phyloP scores from a whole-genome alignment of 1,140 invertebrate genomes.

The Pseudomyrmex sp. region DNA sequence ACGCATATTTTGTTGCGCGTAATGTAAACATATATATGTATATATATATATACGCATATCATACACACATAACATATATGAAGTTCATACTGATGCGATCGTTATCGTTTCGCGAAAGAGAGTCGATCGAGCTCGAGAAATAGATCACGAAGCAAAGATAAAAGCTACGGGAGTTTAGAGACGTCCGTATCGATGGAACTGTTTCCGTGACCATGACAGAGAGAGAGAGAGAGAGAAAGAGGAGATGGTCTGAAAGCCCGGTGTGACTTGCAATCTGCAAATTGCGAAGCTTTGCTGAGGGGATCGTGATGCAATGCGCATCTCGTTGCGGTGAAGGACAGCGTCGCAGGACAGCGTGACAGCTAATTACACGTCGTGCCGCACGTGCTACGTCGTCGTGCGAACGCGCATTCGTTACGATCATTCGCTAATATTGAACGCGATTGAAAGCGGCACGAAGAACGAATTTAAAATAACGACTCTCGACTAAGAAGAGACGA shows the following conservation, averaged over 20 bases:
- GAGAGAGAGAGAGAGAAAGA: not conserved
- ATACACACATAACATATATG: too few species aligned
- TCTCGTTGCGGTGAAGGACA: not conserved
- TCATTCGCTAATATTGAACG: not conserved
- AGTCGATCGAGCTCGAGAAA: constrained; percentile 30
- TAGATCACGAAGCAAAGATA: constrained; percentile 1
- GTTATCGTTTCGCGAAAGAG: constrained; percentile 29
- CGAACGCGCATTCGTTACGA: not conserved
- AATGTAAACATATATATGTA: too few species aligned
- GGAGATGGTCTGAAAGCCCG: constrained; percentile 34
- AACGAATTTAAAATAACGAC: not conserved
- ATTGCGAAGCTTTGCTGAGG: not conserved
- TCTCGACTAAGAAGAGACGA: not conserved
- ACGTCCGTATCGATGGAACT: constrained; percentile 20
- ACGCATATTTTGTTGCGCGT: not conserved
- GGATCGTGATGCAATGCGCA: constrained; percentile 8
- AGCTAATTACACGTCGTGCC: constrained; percentile 10
- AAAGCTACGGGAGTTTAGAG: constrained; percentile 4
- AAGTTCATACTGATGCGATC: not conserved
- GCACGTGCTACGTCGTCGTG: too few species aligned
- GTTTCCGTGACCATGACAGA: constrained; percentile 4
- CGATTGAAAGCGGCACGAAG: not conserved
- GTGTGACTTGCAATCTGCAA: constrained; percentile 56
- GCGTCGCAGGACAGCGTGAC: not conserved
- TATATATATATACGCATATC: not conserved